Evolutionary conservation across 2,113 vertebrate genomes (phyloP), one percentile per base, ranked within the genome.

Genomic region (Brienomyrus brachyistius): DNA sequence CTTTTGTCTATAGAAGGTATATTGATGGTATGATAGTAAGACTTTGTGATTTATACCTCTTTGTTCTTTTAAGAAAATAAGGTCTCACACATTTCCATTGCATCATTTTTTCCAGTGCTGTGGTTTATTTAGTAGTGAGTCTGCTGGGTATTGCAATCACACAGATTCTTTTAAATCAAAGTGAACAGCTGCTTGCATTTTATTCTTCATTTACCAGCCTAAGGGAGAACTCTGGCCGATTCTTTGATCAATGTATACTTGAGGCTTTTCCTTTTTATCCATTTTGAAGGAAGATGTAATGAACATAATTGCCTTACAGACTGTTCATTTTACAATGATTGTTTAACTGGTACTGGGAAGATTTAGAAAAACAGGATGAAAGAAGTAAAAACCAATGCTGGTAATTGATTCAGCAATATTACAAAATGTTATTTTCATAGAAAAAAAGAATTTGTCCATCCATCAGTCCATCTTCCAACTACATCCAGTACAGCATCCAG

Each of bases 171-270:
- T 56, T 35, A 86, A 19, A 48, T 54, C 85, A 54, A 27, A 52
- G 84, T n/a, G 50, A 51, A 51, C 85, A 21, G 50, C 15, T 35
- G 85, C 35, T 87, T 86, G 85, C 50, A 5, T 47, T 48, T 19
- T 31, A 51, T 86, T 86, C 50, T 52, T 27, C 31, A 35, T 86
- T 6, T 35, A 40, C 85, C 51, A 31, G 50, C 50, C 85, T 40
- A 31, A 43, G 51, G 51, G 27, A 9, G 31, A 87, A 87, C 51
- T 35, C 51, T 52, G n/a, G 47, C n/a, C 13, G 5, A 87, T 35
- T 87, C 85, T 87, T 87, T 87, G 51, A 56, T 56, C 85, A 87
- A 54, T 54, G 85, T 51, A 87, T 48, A 87, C n/a, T 56, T 87
- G 85, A 87, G 27, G 5, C 50, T 54, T 87, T 40, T 54, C 85